phyloP scores from a whole-genome alignment of 1,140 invertebrate species.

The Zaprionus ornatus region DNA sequence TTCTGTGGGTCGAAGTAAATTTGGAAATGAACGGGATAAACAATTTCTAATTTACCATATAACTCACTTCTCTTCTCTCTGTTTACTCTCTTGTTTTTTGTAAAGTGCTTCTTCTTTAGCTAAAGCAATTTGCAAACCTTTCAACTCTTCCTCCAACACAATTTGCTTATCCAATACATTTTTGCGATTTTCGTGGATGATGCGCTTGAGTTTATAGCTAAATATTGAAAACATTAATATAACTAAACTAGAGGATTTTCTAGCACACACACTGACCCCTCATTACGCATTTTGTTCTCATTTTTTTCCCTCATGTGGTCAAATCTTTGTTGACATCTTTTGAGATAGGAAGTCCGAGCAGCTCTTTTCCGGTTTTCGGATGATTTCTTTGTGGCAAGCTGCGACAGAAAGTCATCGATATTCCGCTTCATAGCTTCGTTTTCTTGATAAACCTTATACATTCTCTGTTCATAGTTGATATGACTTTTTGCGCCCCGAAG shows the following conservation, averaged over 20 bases:
- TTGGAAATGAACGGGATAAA: background rate
- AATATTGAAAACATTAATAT: background rate
- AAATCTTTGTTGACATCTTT: slow-evolving; percentile 9
- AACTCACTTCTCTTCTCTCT: slow-evolving; percentile 21
- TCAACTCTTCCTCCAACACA: slow-evolving; percentile 14
- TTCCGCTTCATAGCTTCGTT: background rate
- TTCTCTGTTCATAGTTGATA: background rate
- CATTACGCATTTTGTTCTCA: slow-evolving; percentile 4
- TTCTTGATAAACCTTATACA: slow-evolving; percentile 10
- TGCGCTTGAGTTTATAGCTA: slow-evolving; percentile 7
- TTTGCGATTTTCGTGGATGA: slow-evolving; percentile 3
- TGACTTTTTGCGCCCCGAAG: background rate
- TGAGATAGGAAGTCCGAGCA: background rate
- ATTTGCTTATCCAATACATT: background rate
- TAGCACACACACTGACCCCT: background rate
- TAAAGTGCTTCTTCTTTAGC: background rate
- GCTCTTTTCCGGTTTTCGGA: background rate
- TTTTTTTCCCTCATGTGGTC: background rate
- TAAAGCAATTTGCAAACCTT: background rate
- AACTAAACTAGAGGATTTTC: background rate
- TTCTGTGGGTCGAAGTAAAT: slow-evolving; percentile 1
- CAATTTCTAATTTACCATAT: background rate
- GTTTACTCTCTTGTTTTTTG: background rate
- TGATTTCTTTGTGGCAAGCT: background rate
- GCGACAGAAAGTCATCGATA: background rate